Conservation (phyloP, 2,888 invertebrate genomes). For the Mimas tiliae region DNA sequence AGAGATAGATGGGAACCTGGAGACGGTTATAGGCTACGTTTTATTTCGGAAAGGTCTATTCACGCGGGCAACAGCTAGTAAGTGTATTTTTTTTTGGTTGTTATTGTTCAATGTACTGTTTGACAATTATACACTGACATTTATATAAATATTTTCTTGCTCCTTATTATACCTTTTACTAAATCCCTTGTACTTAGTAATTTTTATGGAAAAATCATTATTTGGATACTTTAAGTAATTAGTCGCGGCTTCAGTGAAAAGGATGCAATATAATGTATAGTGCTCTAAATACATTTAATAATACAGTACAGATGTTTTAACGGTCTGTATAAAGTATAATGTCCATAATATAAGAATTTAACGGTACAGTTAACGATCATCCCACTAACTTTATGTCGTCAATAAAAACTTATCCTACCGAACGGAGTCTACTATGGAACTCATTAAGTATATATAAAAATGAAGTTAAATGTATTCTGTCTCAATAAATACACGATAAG, state of each 20-base stretch:
- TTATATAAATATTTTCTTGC: too few relatives aligned
- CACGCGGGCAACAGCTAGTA: too few relatives aligned
- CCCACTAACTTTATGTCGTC: slow-evolving; percentile 23
- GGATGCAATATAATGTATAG: background rate
- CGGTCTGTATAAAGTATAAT: slow-evolving; percentile 6
- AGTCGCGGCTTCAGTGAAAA: slow-evolving; percentile 4
- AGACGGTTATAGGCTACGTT: too few relatives aligned
- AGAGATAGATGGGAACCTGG: too few relatives aligned
- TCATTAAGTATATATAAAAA: slow-evolving; percentile 25
- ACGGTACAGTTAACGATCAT: slow-evolving; percentile 33
- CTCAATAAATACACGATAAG: slow-evolving; percentile 20
- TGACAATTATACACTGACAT: too few relatives aligned
- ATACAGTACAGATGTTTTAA: slow-evolving; percentile 16
- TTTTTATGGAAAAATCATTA: background rate
- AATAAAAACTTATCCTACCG: slow-evolving; percentile 24
- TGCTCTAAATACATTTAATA: slow-evolving; percentile 22
- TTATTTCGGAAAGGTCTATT: too few relatives aligned
- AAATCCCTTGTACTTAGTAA: too few relatives aligned
- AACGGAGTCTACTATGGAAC: slow-evolving; percentile 13
- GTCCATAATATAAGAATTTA: slow-evolving; percentile 27
- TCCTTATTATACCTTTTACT: too few relatives aligned
- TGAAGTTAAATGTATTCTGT: slow-evolving; percentile 13
- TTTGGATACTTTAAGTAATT: background rate
- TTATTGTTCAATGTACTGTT: too few relatives aligned
- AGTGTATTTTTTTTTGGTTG: too few relatives aligned